Evolutionary conservation across 2,888 invertebrate genomes (phyloP).

Genomic region (Charanyca ferruginea): DNA sequence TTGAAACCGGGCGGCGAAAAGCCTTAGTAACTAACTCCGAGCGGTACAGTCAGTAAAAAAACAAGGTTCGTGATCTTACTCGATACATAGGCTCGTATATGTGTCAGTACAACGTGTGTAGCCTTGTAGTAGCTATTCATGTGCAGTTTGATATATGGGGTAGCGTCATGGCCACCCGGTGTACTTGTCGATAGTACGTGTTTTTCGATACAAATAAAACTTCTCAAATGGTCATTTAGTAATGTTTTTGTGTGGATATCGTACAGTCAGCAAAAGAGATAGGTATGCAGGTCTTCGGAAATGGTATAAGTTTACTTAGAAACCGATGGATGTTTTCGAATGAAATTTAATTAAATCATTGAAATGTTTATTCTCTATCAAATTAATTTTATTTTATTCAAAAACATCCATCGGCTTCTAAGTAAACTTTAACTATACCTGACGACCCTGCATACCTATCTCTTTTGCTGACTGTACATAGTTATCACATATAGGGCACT

Average conservation of each 20-base stretch:
- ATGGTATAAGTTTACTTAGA: no score
- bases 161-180: constrained; percentile 70
- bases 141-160: constrained; percentile 70
- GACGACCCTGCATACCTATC: no score
- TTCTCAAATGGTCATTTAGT: neutral
- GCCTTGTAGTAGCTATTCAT: constrained; percentile 69
- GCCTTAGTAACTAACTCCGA: constrained; percentile 17
- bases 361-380: no score
- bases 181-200: constrained; percentile 60
- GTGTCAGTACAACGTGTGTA: constrained; percentile 33
- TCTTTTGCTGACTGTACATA: no score
- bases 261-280: no score
- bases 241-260: neutral
- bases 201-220: constrained; percentile 45
- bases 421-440: no score
- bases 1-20: constrained; percentile 42
- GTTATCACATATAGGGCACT: neutral
- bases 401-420: no score
- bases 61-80: constrained; percentile 19
- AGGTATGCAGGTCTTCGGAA: no score
- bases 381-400: no score
- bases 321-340: no score
- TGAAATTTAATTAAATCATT: no score
- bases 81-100: constrained; percentile 23
- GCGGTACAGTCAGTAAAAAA: constrained; percentile 41